Evolutionary conservation across 2,888 invertebrate species (phyloP).

Genomic region (Rhagophthalmus giganteus): DNA sequence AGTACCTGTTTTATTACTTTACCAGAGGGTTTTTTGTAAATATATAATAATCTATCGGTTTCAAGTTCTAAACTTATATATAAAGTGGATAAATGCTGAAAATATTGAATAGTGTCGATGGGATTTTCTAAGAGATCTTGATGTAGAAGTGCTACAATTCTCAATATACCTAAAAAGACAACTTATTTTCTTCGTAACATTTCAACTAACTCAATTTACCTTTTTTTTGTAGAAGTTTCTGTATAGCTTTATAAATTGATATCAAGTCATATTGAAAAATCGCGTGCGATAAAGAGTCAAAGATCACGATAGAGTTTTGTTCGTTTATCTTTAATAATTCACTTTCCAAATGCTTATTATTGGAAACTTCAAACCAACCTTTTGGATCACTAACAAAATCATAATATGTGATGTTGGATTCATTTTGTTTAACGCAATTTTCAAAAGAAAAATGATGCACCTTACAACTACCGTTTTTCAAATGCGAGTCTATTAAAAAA

Average conservation of each 20-base stretch:
- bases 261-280: constrained; percentile 43
- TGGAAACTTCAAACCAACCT: constrained; percentile 28
- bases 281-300: constrained; percentile 48
- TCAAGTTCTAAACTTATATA: constrained; percentile 50
- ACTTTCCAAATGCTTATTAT: constrained; percentile 30
- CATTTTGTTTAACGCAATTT: constrained; percentile 36
- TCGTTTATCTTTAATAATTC: constrained; percentile 30
- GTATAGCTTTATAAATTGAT: constrained; percentile 43
- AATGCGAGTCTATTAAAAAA: constrained; percentile 41
- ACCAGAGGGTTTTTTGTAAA: constrained; percentile 58
- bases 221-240: constrained; percentile 43
- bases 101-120: constrained; percentile 53
- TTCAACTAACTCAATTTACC: constrained; percentile 50
- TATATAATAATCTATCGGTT: constrained; percentile 51
- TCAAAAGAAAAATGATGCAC: constrained; percentile 48
- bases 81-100: constrained; percentile 56
- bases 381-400: constrained; percentile 42
- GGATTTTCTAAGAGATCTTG: constrained; percentile 57
- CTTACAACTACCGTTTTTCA: constrained; percentile 34
- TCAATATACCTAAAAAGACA: constrained; percentile 40
- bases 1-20: constrained; percentile 57
- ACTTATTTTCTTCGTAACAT: constrained; percentile 7
- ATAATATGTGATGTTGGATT: constrained; percentile 29
- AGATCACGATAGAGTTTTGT: constrained; percentile 40
- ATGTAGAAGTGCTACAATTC: constrained; percentile 53